phyloP scores from a whole-genome alignment of 37 sponge, comb jelly and placozoan species.

The Ephydatia muelleri region DNA sequence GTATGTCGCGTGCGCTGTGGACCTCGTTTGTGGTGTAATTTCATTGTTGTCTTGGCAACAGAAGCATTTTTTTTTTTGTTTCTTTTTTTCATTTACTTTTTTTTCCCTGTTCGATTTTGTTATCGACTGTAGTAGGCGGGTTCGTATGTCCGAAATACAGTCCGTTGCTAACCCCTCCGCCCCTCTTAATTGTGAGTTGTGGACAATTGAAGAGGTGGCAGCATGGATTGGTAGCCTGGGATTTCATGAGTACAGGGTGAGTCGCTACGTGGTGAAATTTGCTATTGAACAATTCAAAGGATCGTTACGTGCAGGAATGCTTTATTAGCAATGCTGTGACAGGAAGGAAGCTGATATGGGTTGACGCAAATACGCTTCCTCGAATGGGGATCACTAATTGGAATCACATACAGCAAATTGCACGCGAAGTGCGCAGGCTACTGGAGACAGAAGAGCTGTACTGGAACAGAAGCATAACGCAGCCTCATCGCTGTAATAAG shows the following conservation, averaged over 20 bases:
- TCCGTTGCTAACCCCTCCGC: too few species aligned
- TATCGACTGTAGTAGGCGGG: too few species aligned
- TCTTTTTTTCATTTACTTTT: too few species aligned
- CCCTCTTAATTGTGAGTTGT: conserved; percentile 9
- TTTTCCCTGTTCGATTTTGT: too few species aligned
- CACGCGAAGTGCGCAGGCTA: conserved; percentile 66
- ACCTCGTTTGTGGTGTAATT: not conserved
- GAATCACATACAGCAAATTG: conserved; percentile 79
- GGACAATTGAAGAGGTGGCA: conserved; percentile 86
- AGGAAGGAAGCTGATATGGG: conserved; percentile 84
- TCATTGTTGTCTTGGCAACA: not conserved
- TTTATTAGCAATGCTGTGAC: conserved; percentile 76
- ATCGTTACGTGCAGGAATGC: conserved; percentile 60
- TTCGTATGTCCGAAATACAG: too few species aligned
- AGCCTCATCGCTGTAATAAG: conserved; percentile 66
- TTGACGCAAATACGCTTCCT: conserved; percentile 89
- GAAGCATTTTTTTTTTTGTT: too few species aligned
- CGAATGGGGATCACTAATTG: conserved; percentile 89
- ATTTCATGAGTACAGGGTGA: conserved; percentile 83
- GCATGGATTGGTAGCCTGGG: conserved; percentile 86
- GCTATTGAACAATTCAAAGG: not conserved
- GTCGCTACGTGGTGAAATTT: not conserved
- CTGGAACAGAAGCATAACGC: conserved; percentile 86
- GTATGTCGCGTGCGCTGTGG: too few species aligned
- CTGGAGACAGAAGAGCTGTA: conserved; percentile 77